Evolutionary conservation across 2,113 vertebrate genomes (phyloP).

Genomic region (Anguilla rostrata): DNA sequence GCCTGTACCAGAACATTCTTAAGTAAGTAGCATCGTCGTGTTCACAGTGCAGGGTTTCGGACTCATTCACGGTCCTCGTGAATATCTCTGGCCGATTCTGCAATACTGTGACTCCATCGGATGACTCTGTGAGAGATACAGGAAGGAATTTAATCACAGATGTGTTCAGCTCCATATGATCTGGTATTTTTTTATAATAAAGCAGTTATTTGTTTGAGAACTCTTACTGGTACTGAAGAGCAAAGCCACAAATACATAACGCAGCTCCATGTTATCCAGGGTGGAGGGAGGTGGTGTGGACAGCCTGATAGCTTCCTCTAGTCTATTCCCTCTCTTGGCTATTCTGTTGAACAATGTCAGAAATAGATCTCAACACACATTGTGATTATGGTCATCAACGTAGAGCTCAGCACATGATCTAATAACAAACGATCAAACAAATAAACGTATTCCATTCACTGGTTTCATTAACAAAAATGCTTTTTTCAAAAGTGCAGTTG

Average conservation of each 20-base stretch:
- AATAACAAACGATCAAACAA: background rate
- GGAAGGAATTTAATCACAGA: background rate
- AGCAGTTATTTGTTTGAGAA: background rate
- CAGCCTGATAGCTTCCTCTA: background rate
- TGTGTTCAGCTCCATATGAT: too few species aligned
- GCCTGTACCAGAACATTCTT: slow-evolving; percentile 48
- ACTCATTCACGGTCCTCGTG: background rate
- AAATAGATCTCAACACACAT: background rate
- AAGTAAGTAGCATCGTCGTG: slow-evolving; percentile 38
- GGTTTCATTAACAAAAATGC: background rate
- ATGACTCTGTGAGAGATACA: slow-evolving; percentile 40
- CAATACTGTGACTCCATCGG: slow-evolving; percentile 24
- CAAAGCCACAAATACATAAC: background rate
- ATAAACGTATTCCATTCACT: background rate
- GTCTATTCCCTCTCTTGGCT: background rate
- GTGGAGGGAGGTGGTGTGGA: background rate
- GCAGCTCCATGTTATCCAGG: background rate
- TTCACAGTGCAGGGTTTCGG: slow-evolving; percentile 41
- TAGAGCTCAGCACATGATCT: too few species aligned
- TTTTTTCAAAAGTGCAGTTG: background rate
- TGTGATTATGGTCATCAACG: too few species aligned
- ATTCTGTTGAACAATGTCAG: too few species aligned
- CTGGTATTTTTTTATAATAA: background rate
- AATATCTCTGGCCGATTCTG: slow-evolving; percentile 23
- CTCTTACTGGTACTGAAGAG: slow-evolving; percentile 37